Evolutionary conservation across 2,113 vertebrate species (phyloP).

Genomic region (Hyla sarda): DNA sequence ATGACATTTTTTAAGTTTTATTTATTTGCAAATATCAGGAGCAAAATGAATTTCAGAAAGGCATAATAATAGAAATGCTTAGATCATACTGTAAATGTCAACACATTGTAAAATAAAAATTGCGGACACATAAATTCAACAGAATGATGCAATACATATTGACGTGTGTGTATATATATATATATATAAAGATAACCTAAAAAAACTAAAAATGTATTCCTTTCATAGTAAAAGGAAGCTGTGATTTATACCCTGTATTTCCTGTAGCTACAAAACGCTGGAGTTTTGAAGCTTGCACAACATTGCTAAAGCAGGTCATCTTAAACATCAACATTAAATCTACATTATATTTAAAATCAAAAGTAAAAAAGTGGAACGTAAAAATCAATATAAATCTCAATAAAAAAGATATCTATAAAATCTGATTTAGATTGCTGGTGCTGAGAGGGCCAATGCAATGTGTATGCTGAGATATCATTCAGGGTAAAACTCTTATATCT

Average conservation of each 20-base stretch:
- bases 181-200: background rate
- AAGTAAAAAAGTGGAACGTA: background rate
- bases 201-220: background rate
- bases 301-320: background rate
- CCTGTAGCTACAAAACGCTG: background rate
- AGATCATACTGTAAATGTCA: background rate
- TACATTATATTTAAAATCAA: background rate
- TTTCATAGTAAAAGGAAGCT: background rate
- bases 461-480: too few relatives aligned
- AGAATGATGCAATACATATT: background rate
- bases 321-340: background rate
- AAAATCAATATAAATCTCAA: too few relatives aligned
- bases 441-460: too few relatives aligned
- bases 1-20: background rate
- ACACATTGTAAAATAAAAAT: background rate
- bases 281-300: background rate
- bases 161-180: background rate
- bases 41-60: background rate
- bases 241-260: background rate
- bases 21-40: background rate
- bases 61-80: background rate
- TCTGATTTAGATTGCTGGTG: background rate
- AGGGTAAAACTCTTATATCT: too few relatives aligned
- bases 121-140: background rate
- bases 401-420: too few relatives aligned